These are phyloP conservation scores for Aptenodytes forsteri DNA, from an alignment of 2,113 vertebrate species.

Conservation along the genomic window DNA sequence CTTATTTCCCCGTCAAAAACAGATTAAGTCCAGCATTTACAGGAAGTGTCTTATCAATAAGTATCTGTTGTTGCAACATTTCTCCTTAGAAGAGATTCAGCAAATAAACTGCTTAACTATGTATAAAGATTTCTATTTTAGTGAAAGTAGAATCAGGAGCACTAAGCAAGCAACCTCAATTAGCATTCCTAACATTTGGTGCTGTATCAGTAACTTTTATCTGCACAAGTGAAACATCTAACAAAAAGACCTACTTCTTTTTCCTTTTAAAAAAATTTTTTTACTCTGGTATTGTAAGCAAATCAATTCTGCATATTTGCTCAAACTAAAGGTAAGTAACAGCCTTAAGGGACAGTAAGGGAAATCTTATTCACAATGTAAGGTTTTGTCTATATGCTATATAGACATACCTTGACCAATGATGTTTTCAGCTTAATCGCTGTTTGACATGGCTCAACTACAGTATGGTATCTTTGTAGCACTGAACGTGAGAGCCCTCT, in stretches of 20 bases:
- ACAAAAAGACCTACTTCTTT: not conserved
- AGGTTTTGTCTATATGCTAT: not conserved
- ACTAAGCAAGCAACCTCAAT: not conserved
- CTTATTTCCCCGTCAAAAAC: not conserved
- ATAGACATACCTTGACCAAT: not conserved
- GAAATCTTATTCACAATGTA: not conserved
- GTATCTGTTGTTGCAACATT: not conserved
- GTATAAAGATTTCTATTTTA: not conserved
- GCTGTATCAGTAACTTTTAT: not conserved
- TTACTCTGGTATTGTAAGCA: accelerated
- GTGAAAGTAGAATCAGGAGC: not conserved
- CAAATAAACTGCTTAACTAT: not conserved
- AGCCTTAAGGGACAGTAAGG: not conserved
- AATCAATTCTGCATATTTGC: not conserved
- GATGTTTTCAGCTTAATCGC: not conserved
- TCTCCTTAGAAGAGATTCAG: not conserved
- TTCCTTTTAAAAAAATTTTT: not conserved
- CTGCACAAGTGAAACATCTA: not conserved
- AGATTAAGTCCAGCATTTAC: not conserved
- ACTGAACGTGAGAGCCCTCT: not conserved
- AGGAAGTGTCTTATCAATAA: not conserved
- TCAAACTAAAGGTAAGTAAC: not conserved
- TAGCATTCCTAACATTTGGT: not conserved
- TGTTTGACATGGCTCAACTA: not conserved
- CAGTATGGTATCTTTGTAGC: not conserved